Conservation (phyloP, 2,797 vertebrate species). For the Nasua narica region DNA sequence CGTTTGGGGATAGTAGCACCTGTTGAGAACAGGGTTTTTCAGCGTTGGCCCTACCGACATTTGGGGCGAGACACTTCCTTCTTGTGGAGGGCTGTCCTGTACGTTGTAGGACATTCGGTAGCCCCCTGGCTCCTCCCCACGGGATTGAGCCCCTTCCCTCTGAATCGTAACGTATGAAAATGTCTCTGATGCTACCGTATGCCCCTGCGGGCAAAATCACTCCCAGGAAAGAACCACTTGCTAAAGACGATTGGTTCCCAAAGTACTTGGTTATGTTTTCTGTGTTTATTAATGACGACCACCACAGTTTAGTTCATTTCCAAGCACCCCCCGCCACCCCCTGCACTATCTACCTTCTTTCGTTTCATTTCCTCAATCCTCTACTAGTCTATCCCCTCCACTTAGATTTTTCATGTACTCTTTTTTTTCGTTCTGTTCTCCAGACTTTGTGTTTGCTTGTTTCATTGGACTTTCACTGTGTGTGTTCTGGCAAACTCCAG, state of each 20-base stretch:
- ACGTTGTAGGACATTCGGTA: neutral
- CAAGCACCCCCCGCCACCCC: too few species aligned
- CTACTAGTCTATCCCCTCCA: neutral
- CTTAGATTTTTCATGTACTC: neutral
- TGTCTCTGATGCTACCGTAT: neutral
- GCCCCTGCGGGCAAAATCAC: neutral
- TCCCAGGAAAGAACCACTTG: neutral
- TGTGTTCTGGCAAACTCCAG: neutral
- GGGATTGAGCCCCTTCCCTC: neutral
- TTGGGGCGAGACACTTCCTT: neutral
- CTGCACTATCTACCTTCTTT: neutral
- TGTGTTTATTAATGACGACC: neutral
- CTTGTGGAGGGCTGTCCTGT: neutral
- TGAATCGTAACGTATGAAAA: neutral
- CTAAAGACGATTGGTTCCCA: neutral
- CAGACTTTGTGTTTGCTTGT: neutral
- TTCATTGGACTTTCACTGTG: neutral
- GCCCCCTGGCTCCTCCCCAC: neutral
- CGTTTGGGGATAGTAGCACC: neutral
- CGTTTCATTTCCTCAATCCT: neutral
- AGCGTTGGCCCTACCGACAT: neutral
- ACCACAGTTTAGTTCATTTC: neutral
- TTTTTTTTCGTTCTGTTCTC: neutral
- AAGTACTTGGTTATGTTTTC: neutral
- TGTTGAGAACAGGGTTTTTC: neutral